These are phyloP conservation scores for Pherbina coryleti DNA, from an alignment of 2,888 invertebrate species.

Conservation along the genomic window DNA sequence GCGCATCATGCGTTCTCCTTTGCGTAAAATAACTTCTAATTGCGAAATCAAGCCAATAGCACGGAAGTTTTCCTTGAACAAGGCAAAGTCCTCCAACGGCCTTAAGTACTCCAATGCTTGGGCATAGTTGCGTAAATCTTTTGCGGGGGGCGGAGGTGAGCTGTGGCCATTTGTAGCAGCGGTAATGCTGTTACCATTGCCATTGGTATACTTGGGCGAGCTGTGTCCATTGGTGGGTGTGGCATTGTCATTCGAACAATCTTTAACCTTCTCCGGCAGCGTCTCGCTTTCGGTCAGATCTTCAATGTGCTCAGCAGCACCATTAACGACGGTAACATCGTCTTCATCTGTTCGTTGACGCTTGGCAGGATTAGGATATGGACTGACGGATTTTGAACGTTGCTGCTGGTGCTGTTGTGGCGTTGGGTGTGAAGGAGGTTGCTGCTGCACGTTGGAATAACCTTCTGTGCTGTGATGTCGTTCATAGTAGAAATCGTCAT, in stretches of 20 bases:
- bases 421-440: constrained; percentile 33
- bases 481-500: constrained; percentile 57
- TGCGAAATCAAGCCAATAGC: constrained; percentile 66
- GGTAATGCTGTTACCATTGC: constrained; percentile 6
- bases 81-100: constrained; percentile 65
- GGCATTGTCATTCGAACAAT: neutral
- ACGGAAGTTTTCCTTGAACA: constrained; percentile 65
- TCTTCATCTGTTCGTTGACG: constrained; percentile 54
- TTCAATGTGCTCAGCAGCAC: constrained; percentile 41
- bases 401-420: constrained; percentile 33
- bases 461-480: constrained; percentile 48
- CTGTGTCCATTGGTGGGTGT: constrained; percentile 44
- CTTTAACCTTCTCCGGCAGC: constrained; percentile 35
- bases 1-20: constrained; percentile 50
- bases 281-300: constrained; percentile 44
- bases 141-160: constrained; percentile 32
- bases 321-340: constrained; percentile 53
- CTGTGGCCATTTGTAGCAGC: constrained; percentile 39
- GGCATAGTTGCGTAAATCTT: constrained; percentile 59
- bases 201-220: constrained; percentile 9
- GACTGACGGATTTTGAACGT: constrained; percentile 28
- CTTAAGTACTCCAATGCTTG: constrained; percentile 64
- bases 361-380: constrained; percentile 46
- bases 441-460: constrained; percentile 15
- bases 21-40: constrained; percentile 61